Percentiles rank a stretch among this genome's conserved stretches.
Evolutionary conservation across 2,888 invertebrate species (phyloP).

Genomic region (Dysmachus trigonus): DNA sequence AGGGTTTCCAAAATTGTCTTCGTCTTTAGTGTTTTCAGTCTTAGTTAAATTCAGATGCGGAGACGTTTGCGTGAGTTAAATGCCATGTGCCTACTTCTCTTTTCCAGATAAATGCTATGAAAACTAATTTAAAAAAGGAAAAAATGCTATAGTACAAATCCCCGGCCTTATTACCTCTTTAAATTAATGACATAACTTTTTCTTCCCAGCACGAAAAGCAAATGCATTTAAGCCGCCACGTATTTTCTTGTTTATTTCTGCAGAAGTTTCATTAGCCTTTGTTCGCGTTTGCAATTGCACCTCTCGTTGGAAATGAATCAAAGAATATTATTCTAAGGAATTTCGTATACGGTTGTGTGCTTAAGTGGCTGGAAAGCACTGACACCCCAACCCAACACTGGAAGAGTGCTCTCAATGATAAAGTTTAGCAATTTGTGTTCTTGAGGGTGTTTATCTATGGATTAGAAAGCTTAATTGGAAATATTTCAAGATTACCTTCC

Average conservation of each 20-base stretch:
- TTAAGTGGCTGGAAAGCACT: neutral
- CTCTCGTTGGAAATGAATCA: neutral
- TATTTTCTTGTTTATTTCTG: neutral
- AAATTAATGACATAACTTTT: neutral
- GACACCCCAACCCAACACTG: neutral
- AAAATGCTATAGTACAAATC: neutral
- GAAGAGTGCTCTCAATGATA: neutral
- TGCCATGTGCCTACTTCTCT: no score
- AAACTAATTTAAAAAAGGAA: neutral
- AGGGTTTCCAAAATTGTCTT: no score
- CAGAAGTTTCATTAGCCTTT: neutral
- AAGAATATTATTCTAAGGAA: neutral
- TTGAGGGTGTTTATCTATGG: neutral
- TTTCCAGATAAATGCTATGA: neutral
- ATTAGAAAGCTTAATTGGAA: neutral
- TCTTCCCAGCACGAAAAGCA: neutral
- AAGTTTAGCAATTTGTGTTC: neutral
- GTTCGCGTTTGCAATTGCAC: neutral
- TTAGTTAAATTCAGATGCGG: no score
- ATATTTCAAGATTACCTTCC: neutral
- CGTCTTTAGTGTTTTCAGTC: no score
- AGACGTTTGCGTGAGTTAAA: no score
- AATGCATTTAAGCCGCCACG: neutral
- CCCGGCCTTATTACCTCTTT: neutral
- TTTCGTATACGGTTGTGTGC: neutral